These are phyloP conservation scores for Poeciliopsis retropinna DNA, from an alignment of 2,113 vertebrate species.

Conservation along the genomic window DNA sequence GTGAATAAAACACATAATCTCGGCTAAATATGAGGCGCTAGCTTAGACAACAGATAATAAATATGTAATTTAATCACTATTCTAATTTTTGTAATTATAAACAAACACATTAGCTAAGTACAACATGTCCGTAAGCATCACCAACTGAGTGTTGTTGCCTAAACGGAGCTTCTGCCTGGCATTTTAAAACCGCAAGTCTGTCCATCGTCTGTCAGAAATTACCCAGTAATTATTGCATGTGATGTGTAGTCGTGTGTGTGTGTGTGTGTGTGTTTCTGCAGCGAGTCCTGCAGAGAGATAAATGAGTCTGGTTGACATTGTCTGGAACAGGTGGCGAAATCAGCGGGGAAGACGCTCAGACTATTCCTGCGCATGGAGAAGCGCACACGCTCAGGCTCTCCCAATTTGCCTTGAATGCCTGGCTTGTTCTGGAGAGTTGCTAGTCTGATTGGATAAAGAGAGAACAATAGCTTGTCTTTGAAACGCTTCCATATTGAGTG, in stretches of 20 bases:
- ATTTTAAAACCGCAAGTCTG: constrained; percentile 39
- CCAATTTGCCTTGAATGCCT: constrained; percentile 55
- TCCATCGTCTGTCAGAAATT: constrained; percentile 45
- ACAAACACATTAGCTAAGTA: background rate
- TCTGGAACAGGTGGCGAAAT: constrained; percentile 83
- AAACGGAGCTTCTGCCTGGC: constrained; percentile 15
- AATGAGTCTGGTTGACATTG: constrained; percentile 80
- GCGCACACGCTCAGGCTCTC: constrained; percentile 20
- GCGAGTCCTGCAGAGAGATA: constrained; percentile 78
- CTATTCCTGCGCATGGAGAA: constrained; percentile 18
- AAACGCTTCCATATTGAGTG: constrained; percentile 51
- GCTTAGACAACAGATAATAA: background rate
- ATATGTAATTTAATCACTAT: background rate
- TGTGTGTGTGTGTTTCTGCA: constrained; percentile 41
- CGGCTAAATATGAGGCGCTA: background rate
- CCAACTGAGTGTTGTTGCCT: constrained; percentile 2
- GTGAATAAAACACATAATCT: background rate
- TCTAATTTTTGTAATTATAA: background rate
- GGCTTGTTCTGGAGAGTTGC: constrained; percentile 59
- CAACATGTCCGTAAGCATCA: background rate
- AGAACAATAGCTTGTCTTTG: constrained; percentile 50
- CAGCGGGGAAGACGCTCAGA: constrained; percentile 74
- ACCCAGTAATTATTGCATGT: constrained; percentile 40
- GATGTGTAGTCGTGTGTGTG: constrained; percentile 26
- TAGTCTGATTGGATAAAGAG: constrained; percentile 41